Percentiles rank a stretch among this genome's conserved stretches.
Conservation (phyloP, 2,113 vertebrate genomes). For the Hydrolagus affinis region DNA sequence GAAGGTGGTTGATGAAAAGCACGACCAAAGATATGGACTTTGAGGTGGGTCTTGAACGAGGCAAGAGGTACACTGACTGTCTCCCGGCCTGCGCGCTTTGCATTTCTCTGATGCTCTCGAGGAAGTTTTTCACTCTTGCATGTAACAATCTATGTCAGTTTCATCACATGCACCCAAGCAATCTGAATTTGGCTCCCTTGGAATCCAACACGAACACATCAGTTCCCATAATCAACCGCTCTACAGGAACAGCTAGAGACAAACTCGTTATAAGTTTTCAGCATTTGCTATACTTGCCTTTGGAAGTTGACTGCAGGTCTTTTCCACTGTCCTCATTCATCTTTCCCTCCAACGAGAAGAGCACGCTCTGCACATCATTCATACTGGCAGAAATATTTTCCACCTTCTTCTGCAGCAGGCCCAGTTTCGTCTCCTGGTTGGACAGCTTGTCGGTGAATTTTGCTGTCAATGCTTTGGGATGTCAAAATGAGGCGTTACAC, state of each 20-base stretch:
- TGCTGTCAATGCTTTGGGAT: conserved; percentile 46
- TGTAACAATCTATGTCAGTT: too few relatives aligned
- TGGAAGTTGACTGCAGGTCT: conserved; percentile 53
- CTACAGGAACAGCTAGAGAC: too few relatives aligned
- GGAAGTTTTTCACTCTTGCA: not conserved
- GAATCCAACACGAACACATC: too few relatives aligned
- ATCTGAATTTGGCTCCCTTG: too few relatives aligned
- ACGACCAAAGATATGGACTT: too few relatives aligned
- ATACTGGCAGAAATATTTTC: conserved; percentile 50
- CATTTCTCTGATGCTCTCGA: not conserved
- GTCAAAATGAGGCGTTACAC: not conserved
- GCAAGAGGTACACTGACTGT: too few relatives aligned
- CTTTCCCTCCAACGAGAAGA: conserved; percentile 57
- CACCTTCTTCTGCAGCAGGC: conserved; percentile 54
- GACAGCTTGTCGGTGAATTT: conserved; percentile 55
- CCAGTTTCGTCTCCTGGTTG: conserved; percentile 54
- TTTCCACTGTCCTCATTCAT: conserved; percentile 55
- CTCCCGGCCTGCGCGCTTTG: not conserved
- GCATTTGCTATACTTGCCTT: conserved; percentile 48
- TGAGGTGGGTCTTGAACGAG: too few relatives aligned
- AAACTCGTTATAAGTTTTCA: not conserved
- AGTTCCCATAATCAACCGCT: too few relatives aligned
- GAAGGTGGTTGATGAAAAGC: too few relatives aligned
- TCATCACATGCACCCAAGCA: too few relatives aligned
- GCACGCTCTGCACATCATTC: conserved; percentile 44